phyloP scores from a whole-genome alignment of 37 sponge, comb jelly and placozoan species.

The Cliona cf. orientalis region DNA sequence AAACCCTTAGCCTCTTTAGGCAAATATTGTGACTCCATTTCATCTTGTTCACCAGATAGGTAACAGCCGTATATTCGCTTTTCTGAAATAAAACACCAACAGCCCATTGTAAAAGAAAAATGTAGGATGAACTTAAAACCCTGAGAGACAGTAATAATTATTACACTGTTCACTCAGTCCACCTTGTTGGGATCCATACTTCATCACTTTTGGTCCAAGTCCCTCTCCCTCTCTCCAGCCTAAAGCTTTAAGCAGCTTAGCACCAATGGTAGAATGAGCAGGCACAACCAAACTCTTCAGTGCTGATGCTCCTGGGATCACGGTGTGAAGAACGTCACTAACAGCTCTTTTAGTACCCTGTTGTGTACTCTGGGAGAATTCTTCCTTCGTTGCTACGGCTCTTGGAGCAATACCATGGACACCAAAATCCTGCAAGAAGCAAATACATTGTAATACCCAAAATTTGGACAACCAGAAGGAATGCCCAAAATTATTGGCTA shows the following conservation, averaged over 20 bases:
- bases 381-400: constrained; percentile 57
- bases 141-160: too few species aligned
- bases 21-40: not conserved
- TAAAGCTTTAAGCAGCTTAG: constrained; percentile 78
- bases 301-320: constrained; percentile 65
- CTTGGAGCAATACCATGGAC: constrained; percentile 90
- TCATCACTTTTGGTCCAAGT: constrained; percentile 76
- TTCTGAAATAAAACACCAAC: not conserved
- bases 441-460: not conserved
- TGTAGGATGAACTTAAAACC: not conserved
- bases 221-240: constrained; percentile 97
- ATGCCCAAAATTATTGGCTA: too few species aligned
- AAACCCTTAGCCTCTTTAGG: constrained; percentile 26
- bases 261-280: constrained; percentile 71
- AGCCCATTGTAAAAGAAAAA: not conserved
- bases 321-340: constrained; percentile 4
- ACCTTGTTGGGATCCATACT: constrained; percentile 8
- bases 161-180: too few species aligned
- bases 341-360: not conserved
- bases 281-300: constrained; percentile 72
- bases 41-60: constrained; percentile 4
- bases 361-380: constrained; percentile 35
- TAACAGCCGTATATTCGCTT: constrained; percentile 62
- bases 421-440: constrained; percentile 72
- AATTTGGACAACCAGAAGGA: not conserved